Evolutionary conservation across 2,888 invertebrate species (phyloP), one percentile per base, ranked within the genome.

Genomic region (Sicus ferrugineus): DNA sequence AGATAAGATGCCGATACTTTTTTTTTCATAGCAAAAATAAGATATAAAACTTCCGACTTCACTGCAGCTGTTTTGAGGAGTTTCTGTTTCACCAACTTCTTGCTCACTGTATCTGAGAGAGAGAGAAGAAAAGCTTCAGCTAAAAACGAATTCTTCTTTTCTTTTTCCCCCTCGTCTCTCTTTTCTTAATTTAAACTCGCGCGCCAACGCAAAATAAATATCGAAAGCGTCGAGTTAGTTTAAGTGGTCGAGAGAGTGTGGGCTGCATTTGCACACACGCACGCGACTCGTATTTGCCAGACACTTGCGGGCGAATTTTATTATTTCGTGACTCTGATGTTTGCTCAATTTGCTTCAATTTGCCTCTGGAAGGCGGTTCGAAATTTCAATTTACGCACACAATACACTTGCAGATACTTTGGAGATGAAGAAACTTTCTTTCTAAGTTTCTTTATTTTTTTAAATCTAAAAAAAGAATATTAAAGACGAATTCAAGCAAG

Each of bases 271-370:
- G 31, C 52, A 64, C 3, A 64, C 16, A 30, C n/a, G n/a, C 14
- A 16, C 31, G 28, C 50, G 0, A 26, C 23, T 21, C 19, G 2
- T 14, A 34, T 5, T 16, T 16, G 16, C 9, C 23, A 28, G 42
- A 42, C 23, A 26, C 42, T 61, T 23, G 23, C 3, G 38, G n/a
- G 9, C 34, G 21, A 42, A 23, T 42, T 23, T 61, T 4, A 16
- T 59, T 59, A 21, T 59, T 61, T 61, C 23, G 61, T 61, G 6
- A 19, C 16, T 61, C 11, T 4, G 28, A 2, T 61, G 42, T 61
- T 61, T 38, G 38, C n/a, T 61, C 42, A 42, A 42, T 61, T 61
- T 61, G 21, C 23, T 61, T 61, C 61, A 61, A 46, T 61, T n/a
- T 61, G 61, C 61, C 42, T 59, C 30, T 30, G 30, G 16, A 30